Evolutionary conservation across 1,140 invertebrate species (phyloP).

Genomic region (Pachypeltis micranthus): DNA sequence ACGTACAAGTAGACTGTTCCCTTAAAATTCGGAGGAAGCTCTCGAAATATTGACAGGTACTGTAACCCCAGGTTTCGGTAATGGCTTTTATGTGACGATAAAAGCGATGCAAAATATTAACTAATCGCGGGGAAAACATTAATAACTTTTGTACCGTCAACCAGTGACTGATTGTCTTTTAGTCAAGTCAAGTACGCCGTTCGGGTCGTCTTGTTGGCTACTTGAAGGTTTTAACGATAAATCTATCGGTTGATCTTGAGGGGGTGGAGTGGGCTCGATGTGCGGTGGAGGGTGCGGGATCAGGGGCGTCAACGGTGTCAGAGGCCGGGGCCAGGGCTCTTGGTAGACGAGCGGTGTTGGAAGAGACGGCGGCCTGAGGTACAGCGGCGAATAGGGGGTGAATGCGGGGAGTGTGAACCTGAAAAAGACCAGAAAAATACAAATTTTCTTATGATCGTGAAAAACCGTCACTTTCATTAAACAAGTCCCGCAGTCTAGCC

Average conservation of each 20-base stretch:
- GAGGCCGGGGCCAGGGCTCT: not conserved
- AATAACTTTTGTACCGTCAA: too few relatives aligned
- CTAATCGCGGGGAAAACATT: not conserved
- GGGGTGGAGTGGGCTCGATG: not conserved
- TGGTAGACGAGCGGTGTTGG: not conserved
- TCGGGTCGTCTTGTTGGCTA: not conserved
- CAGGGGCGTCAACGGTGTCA: slow-evolving; percentile 7
- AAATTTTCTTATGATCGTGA: too few relatives aligned
- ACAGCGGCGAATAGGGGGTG: not conserved
- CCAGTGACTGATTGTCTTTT: not conserved
- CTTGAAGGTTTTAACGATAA: not conserved
- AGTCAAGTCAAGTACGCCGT: slow-evolving; percentile 1
- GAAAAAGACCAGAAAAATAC: too few relatives aligned
- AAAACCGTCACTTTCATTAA: too few relatives aligned
- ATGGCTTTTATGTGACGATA: too few relatives aligned
- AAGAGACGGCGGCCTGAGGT: not conserved
- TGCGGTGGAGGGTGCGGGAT: not conserved
- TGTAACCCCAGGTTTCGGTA: too few relatives aligned
- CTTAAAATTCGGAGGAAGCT: too few relatives aligned
- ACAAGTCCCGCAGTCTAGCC: too few relatives aligned
- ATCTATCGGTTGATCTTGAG: slow-evolving; percentile 4
- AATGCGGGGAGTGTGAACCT: not conserved
- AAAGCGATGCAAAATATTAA: too few relatives aligned
- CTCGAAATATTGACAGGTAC: too few relatives aligned
- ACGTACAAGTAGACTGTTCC: too few relatives aligned